phyloP scores from a whole-genome alignment of 92 coral and sea anemone species.

The Zoanthus sansibaricus region DNA sequence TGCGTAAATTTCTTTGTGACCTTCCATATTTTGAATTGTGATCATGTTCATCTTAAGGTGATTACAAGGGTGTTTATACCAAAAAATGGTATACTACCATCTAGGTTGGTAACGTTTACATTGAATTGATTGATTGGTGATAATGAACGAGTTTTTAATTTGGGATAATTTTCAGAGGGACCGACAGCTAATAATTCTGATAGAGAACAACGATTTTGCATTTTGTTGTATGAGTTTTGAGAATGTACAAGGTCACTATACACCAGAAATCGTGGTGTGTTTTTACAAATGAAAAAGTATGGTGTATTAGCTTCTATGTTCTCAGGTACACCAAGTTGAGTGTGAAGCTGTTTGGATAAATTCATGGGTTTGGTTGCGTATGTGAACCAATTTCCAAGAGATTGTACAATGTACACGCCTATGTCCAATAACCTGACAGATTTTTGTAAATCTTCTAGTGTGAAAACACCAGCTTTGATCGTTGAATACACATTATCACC shows the following conservation, averaged over 20 bases:
- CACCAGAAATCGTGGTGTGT: too few species aligned
- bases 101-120: neutral
- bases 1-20: neutral
- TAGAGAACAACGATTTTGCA: neutral
- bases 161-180: neutral
- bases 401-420: neutral
- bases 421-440: too few species aligned
- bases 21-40: neutral
- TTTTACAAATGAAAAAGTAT: too few species aligned
- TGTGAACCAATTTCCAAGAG: neutral
- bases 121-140: neutral
- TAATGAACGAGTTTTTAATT: too few species aligned
- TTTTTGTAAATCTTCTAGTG: too few species aligned
- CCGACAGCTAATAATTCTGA: neutral
- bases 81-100: neutral
- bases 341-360: neutral
- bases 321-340: neutral
- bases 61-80: neutral
- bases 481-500: too few species aligned
- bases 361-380: neutral
- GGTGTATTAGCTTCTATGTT: too few species aligned
- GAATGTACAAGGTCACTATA: neutral
- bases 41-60: neutral
- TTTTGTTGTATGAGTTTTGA: neutral
- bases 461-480: too few species aligned